Evolutionary conservation across 2,888 invertebrate species (phyloP).

Genomic region (Scaptomyza polygonia): DNA sequence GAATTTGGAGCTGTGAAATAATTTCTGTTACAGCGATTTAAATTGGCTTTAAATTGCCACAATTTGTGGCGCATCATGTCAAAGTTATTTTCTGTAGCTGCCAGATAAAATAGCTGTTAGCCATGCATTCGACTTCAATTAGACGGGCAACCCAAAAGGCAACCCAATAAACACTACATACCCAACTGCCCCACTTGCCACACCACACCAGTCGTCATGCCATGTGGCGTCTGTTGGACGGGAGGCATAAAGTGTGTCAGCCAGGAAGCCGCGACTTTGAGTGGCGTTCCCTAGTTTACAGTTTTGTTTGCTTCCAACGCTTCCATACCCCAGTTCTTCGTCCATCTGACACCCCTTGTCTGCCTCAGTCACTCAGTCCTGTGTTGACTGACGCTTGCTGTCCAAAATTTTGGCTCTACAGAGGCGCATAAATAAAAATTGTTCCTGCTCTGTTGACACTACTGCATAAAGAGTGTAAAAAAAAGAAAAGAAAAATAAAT

Average conservation of each 20-base stretch:
- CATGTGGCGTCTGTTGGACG: constrained; percentile 44
- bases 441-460: constrained; percentile 67
- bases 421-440: constrained; percentile 73
- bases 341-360: neutral
- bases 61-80: constrained; percentile 77
- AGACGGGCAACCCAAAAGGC: constrained; percentile 71
- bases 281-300: constrained; percentile 63
- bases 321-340: constrained; percentile 30
- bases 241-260: constrained; percentile 60
- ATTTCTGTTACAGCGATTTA: constrained; percentile 34
- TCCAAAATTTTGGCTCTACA: constrained; percentile 76
- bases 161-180: constrained; percentile 49
- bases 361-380: constrained; percentile 3
- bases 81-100: constrained; percentile 62
- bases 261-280: constrained; percentile 65
- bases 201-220: constrained; percentile 7
- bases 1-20: constrained; percentile 54
- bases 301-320: constrained; percentile 55
- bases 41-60: constrained; percentile 67
- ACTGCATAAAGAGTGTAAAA: constrained; percentile 28
- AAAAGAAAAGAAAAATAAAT: constrained; percentile 13
- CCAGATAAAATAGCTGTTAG: constrained; percentile 53
- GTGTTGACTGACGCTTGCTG: constrained; percentile 76
- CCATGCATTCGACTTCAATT: constrained; percentile 70
- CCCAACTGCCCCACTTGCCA: neutral